Conservation (phyloP, 2,113 vertebrate species). For the Procavia capensis region DNA sequence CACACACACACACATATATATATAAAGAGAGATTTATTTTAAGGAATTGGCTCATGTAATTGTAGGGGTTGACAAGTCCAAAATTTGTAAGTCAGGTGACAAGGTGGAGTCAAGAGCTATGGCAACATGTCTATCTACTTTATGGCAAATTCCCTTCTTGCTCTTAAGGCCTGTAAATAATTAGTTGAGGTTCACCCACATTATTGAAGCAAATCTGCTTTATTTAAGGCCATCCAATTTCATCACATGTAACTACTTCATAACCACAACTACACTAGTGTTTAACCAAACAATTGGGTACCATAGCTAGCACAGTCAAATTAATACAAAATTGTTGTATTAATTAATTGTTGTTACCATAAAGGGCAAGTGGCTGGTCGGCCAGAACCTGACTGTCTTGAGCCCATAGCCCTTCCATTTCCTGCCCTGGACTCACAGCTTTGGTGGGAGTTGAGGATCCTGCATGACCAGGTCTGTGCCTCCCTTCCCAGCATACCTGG, state of each 20-base stretch:
- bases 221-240: background rate
- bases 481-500: conserved; percentile 90
- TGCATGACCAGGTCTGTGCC: background rate
- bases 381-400: background rate
- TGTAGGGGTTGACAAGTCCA: background rate
- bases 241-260: background rate
- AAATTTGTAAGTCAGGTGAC: background rate
- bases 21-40: background rate
- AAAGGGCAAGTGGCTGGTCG: background rate
- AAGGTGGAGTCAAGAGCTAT: background rate
- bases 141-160: background rate
- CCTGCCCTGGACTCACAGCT: background rate
- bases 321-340: background rate
- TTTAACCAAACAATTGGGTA: background rate
- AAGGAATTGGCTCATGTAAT: background rate
- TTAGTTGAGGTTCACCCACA: background rate
- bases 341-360: background rate
- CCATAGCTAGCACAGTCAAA: background rate
- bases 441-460: background rate
- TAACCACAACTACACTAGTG: background rate
- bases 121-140: background rate
- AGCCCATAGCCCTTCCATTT: background rate
- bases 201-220: background rate
- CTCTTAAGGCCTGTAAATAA: no score
- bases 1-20: background rate